These are phyloP conservation scores for Leptobrachium ailaonicum DNA, from an alignment of 2,113 vertebrate genomes.

Conservation along the genomic window DNA sequence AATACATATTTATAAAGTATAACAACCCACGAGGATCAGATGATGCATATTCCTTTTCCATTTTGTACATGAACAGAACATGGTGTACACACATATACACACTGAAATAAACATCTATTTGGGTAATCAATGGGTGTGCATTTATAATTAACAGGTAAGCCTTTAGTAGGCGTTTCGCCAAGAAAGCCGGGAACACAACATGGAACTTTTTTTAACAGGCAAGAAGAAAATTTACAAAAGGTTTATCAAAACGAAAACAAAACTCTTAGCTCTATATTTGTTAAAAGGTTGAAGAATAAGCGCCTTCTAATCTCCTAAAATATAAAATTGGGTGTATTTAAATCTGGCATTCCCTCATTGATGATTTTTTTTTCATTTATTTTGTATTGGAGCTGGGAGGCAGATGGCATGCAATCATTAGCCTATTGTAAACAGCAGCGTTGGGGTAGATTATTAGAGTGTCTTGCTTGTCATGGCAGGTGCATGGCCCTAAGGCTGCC, in stretches of 20 bases:
- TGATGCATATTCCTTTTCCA: neutral
- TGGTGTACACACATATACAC: neutral
- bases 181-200: neutral
- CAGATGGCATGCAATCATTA: conserved; percentile 81
- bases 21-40: neutral
- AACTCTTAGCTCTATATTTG: too few species aligned
- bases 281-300: too few species aligned
- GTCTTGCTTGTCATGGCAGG: conserved; percentile 75
- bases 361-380: conserved; percentile 58
- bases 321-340: neutral
- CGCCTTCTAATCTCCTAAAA: too few species aligned
- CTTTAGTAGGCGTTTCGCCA: neutral
- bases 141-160: neutral
- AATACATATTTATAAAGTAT: neutral
- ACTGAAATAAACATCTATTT: too few species aligned
- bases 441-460: conserved; percentile 74
- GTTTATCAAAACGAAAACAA: too few species aligned
- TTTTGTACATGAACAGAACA: conserved; percentile 1
- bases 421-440: conserved; percentile 77
- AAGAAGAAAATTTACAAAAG: too few species aligned
- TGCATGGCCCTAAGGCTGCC: conserved; percentile 76
- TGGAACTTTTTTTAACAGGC: too few species aligned
- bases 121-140: neutral
- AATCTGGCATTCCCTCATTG: conserved; percentile 40
- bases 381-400: conserved; percentile 59